phyloP scores from a whole-genome alignment of 2,888 invertebrate genomes.

The Sinopyrophorus schimmeli region DNA sequence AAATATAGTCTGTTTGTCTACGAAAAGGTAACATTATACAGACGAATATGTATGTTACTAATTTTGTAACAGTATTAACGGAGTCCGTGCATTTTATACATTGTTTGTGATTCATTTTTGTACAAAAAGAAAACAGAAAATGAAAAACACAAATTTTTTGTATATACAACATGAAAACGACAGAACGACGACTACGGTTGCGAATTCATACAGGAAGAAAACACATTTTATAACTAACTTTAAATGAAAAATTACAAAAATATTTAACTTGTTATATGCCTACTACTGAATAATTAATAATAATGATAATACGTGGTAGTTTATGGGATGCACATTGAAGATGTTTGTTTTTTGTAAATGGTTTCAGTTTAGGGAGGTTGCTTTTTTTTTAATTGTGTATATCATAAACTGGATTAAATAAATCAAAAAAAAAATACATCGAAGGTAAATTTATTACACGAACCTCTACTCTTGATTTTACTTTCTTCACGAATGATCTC shows the following conservation, averaged over 20 bases:
- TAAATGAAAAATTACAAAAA: constrained; percentile 6
- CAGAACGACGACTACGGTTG: no score
- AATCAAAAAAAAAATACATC: no score
- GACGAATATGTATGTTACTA: constrained; percentile 19
- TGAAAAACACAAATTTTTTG: no score
- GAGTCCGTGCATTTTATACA: constrained; percentile 24
- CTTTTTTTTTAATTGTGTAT: constrained; percentile 23
- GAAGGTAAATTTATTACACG: no score
- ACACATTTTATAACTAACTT: no score
- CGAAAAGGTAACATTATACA: constrained; percentile 11
- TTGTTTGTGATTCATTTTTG: constrained; percentile 7
- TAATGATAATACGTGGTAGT: constrained; percentile 18
- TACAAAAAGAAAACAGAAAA: no score
- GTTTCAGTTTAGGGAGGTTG: constrained; percentile 21
- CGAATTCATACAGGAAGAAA: no score
- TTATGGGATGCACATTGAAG: constrained; percentile 21
- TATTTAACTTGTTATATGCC: constrained; percentile 22
- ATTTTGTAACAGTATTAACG: constrained; percentile 21
- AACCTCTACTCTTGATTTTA: no score
- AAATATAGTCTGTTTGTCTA: background rate
- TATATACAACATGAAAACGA: no score
- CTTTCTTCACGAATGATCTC: no score
- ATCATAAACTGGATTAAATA: constrained; percentile 13
- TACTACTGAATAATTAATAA: constrained; percentile 7
- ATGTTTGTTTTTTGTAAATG: constrained; percentile 11